Conservation (phyloP, 2,888 invertebrate species). For the Smittia sp. region DNA sequence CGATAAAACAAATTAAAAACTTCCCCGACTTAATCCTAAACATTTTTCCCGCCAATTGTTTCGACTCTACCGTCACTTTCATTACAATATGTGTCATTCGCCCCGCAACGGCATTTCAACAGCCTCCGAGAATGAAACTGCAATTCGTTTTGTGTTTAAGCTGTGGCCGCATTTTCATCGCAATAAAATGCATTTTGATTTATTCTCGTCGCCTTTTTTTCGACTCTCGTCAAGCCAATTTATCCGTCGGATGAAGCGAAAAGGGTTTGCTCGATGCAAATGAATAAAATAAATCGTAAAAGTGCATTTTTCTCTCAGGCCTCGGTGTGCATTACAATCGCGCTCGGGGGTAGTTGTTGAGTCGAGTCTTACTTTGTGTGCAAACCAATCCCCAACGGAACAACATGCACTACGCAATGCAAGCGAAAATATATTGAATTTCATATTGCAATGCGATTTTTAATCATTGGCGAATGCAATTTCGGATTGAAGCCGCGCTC, state of each 20-base stretch:
- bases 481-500: neutral
- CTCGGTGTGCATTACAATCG: neutral
- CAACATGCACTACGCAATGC: neutral
- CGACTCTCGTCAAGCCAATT: slow-evolving; percentile 14
- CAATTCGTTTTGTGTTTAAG: slow-evolving; percentile 11
- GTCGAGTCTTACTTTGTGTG: neutral
- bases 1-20: neutral
- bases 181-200: slow-evolving; percentile 19
- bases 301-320: slow-evolving; percentile 11
- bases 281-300: slow-evolving; percentile 5
- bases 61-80: neutral
- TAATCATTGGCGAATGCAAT: slow-evolving; percentile 14
- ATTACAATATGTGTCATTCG: slow-evolving; percentile 12
- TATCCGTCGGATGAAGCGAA: neutral
- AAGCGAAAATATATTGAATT: neutral
- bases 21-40: neutral
- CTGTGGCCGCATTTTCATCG: slow-evolving; percentile 13
- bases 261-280: slow-evolving; percentile 7
- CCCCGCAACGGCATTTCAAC: neutral
- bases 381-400: neutral
- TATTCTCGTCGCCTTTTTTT: neutral
- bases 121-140: neutral
- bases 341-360: neutral
- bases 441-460: neutral
- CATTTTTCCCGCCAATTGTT: neutral